Conservation (phyloP, 2,113 vertebrate species). For the Myrmecophaga tridactyla region DNA sequence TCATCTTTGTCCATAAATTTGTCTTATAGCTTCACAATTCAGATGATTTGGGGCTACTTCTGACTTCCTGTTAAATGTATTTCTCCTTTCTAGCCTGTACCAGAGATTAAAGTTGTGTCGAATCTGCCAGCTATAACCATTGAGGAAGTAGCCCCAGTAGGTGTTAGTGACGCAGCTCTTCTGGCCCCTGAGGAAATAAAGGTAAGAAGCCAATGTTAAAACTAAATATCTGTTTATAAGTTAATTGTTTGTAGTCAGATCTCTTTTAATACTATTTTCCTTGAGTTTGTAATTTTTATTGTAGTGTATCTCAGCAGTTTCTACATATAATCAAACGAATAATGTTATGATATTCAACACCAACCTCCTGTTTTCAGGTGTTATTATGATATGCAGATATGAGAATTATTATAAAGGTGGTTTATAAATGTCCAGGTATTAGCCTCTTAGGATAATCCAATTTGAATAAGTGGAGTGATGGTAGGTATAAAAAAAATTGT, state of each 20-base stretch:
- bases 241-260: neutral
- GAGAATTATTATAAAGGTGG: neutral
- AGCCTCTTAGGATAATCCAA: neutral
- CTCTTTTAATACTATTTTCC: neutral
- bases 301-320: neutral
- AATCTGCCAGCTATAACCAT: slow-evolving; percentile 94
- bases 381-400: neutral
- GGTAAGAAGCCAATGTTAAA: slow-evolving; percentile 80
- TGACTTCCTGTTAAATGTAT: neutral
- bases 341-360: neutral
- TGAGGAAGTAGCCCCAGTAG: slow-evolving; percentile 97
- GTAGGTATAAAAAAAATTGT: neutral
- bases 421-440: neutral
- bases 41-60: neutral
- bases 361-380: neutral
- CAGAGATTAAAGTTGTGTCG: slow-evolving; percentile 96
- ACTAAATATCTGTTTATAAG: neutral
- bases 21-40: neutral
- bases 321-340: neutral
- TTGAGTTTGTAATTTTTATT: neutral
- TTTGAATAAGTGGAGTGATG: neutral
- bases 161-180: slow-evolving; percentile 89
- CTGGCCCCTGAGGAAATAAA: slow-evolving; percentile 97
- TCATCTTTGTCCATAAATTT: neutral
- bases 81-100: slow-evolving; percentile 85